Evolutionary conservation across 2,113 vertebrate species (phyloP).

Genomic region (Lanius collurio): DNA sequence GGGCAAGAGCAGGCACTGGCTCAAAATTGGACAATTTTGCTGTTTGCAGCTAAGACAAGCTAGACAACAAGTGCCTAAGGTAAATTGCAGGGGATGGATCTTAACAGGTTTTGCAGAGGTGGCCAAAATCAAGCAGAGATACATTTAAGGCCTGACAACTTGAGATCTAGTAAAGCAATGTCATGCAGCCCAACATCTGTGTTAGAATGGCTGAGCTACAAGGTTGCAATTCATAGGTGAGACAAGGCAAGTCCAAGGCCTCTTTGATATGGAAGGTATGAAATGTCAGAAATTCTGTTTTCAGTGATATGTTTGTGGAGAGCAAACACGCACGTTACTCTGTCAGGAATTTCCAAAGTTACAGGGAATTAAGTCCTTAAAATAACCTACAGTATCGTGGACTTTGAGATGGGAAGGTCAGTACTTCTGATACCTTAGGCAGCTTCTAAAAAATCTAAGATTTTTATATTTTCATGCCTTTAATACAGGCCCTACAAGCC

Average conservation of each 20-base stretch:
- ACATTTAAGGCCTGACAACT: not conserved
- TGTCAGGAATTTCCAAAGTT: not conserved
- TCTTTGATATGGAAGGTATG: not conserved
- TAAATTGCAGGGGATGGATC: not conserved
- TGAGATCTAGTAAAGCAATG: not conserved
- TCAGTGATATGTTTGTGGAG: not conserved
- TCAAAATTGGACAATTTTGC: not conserved
- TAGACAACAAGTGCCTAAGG: not conserved
- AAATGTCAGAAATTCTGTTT: not conserved
- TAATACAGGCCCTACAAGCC: too few species aligned
- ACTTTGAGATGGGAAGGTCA: not conserved
- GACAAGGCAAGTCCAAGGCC: not conserved
- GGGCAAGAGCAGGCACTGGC: not conserved
- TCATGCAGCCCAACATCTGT: not conserved
- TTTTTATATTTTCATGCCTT: not conserved
- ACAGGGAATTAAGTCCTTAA: not conserved
- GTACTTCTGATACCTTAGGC: not conserved
- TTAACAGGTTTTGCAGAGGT: not conserved
- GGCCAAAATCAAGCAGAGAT: not conserved
- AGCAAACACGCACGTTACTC: not conserved
- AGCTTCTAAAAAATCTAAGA: not conserved
- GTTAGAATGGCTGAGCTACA: not conserved
- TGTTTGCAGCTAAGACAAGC: not conserved
- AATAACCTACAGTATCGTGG: not conserved
- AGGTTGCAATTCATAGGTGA: not conserved